phyloP scores from a whole-genome alignment of 1,140 invertebrate species.

The Zophobas morio region DNA sequence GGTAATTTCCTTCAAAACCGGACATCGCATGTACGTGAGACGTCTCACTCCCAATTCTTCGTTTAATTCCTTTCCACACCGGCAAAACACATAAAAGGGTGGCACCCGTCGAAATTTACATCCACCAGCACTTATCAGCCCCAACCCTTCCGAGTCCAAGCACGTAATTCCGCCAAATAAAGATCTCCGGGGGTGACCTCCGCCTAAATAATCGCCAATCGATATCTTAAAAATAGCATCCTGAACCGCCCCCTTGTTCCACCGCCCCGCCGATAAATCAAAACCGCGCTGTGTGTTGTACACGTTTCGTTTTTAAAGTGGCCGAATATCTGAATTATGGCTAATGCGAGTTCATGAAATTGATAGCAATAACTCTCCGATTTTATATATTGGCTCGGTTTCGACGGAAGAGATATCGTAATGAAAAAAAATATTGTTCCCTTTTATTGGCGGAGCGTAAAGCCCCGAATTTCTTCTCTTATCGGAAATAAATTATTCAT shows the following conservation, averaged over 20 bases:
- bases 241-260: not conserved
- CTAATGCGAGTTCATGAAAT: conserved; percentile 35
- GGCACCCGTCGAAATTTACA: too few relatives aligned
- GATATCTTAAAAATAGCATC: conserved; percentile 20
- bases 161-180: conserved; percentile 2
- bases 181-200: not conserved
- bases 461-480: not conserved
- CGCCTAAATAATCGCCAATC: not conserved
- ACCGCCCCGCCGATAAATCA: conserved; percentile 2
- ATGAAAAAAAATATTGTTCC: conserved; percentile 18
- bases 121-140: too few relatives aligned
- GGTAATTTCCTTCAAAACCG: too few relatives aligned
- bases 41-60: too few relatives aligned
- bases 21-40: too few relatives aligned
- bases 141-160: not conserved
- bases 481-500: conserved; percentile 38
- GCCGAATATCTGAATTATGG: conserved; percentile 15
- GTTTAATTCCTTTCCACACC: too few relatives aligned
- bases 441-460: conserved; percentile 12
- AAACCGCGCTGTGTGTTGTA: not conserved
- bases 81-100: too few relatives aligned
- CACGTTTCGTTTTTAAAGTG: conserved; percentile 22
- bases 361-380: conserved; percentile 11
- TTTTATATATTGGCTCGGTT: not conserved
- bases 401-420: not conserved